phyloP scores from a whole-genome alignment of 1,140 invertebrate genomes.

The Calliopsis andreniformis region DNA sequence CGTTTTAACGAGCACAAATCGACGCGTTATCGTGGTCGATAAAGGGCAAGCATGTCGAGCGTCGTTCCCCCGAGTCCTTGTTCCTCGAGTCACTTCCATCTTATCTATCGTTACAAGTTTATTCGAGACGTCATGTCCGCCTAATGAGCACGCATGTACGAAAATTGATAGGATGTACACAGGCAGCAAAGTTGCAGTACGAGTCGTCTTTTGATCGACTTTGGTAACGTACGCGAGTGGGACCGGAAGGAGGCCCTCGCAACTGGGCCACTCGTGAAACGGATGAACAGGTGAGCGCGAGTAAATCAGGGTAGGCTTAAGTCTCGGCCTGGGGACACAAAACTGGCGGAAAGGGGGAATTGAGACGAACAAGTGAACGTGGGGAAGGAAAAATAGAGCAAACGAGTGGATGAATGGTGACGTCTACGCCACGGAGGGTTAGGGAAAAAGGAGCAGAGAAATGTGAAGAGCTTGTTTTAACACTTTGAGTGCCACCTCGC shows the following conservation, averaged over 20 bases:
- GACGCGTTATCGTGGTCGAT: not conserved
- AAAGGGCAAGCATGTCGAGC: not conserved
- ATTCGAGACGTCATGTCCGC: constrained; percentile 15
- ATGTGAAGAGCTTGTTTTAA: not conserved
- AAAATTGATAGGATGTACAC: not conserved
- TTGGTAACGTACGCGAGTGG: constrained; percentile 35
- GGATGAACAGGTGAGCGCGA: constrained; percentile 73
- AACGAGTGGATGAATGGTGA: not conserved
- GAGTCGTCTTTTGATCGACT: constrained; percentile 16
- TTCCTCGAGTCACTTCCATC: not conserved
- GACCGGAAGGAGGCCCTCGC: constrained; percentile 62
- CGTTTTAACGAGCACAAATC: not conserved
- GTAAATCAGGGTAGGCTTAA: constrained; percentile 72
- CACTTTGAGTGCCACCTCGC: too few species aligned
- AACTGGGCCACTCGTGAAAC: constrained; percentile 72
- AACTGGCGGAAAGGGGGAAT: constrained; percentile 8
- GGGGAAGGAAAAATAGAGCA: constrained; percentile 15
- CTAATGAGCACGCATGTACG: constrained; percentile 8
- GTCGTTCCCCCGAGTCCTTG: too few species aligned
- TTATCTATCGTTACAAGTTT: constrained; percentile 7
- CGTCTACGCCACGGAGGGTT: constrained; percentile 22
- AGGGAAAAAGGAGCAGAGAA: constrained; percentile 30
- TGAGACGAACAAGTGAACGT: constrained; percentile 14
- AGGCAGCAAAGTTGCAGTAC: constrained; percentile 46
- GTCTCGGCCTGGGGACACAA: constrained; percentile 17